phyloP scores from a whole-genome alignment of 2,888 invertebrate species.

The Drosophila picticornis region DNA sequence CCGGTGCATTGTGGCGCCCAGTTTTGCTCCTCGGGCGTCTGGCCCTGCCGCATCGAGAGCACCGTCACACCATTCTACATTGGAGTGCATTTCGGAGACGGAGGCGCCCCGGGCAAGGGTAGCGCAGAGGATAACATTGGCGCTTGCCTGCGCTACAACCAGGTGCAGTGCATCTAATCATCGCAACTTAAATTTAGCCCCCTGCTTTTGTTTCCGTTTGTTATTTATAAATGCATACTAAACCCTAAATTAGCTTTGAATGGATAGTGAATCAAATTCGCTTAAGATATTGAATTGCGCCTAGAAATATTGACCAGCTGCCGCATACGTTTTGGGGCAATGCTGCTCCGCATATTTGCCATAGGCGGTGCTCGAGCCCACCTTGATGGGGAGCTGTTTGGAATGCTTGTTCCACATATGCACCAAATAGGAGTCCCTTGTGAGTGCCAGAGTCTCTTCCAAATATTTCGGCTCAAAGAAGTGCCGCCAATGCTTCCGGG shows the following conservation, averaged over 20 bases:
- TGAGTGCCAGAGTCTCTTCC: constrained; percentile 79
- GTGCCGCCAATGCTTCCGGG: constrained; percentile 87
- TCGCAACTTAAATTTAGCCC: background rate
- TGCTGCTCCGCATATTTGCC: constrained; percentile 79
- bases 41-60: constrained; percentile 88
- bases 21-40: constrained; percentile 87
- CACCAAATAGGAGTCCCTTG: constrained; percentile 70
- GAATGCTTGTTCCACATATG: constrained; percentile 84
- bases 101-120: constrained; percentile 87
- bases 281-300: background rate
- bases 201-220: constrained; percentile 14
- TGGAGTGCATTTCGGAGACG: constrained; percentile 91
- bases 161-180: constrained; percentile 88
- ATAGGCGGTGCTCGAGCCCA: constrained; percentile 82
- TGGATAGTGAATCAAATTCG: background rate
- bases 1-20: constrained; percentile 92
- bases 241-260: constrained; percentile 2
- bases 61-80: constrained; percentile 92
- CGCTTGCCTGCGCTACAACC: constrained; percentile 91
- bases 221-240: background rate
- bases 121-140: constrained; percentile 93
- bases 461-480: constrained; percentile 87
- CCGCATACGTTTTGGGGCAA: constrained; percentile 82
- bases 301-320: constrained; percentile 77
- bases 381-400: constrained; percentile 61